These are phyloP conservation scores for Sebastes oblongus DNA, from an alignment of 2,797 vertebrate genomes.

Conservation along the genomic window DNA sequence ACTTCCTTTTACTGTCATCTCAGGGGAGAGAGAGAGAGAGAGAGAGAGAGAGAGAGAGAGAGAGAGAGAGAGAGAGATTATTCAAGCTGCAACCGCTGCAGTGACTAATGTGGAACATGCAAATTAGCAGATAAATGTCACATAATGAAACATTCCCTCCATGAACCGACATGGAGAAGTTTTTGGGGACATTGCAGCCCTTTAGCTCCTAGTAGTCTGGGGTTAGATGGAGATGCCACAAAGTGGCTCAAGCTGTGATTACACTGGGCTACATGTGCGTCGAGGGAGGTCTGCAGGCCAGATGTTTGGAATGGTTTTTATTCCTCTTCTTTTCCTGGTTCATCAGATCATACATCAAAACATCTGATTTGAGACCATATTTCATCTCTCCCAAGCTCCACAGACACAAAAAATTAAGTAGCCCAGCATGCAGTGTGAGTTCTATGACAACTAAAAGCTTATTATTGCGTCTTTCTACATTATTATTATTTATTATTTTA, in stretches of 20 bases:
- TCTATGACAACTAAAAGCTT: conserved; percentile 36
- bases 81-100: conserved; percentile 41
- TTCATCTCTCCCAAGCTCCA: conserved; percentile 46
- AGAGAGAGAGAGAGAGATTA: conserved; percentile 44
- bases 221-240: conserved; percentile 75
- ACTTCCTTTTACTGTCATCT: conserved; percentile 84
- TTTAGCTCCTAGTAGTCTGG: conserved; percentile 52
- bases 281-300: conserved; percentile 84
- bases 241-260: conserved; percentile 80
- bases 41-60: not conserved
- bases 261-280: conserved; percentile 74
- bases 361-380: conserved; percentile 68
- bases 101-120: conserved; percentile 64
- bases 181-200: conserved; percentile 58
- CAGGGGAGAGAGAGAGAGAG: not conserved
- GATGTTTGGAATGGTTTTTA: conserved; percentile 81
- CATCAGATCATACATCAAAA: conserved; percentile 74
- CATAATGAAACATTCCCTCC: conserved; percentile 50
- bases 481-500: too few species aligned
- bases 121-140: conserved; percentile 74
- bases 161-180: conserved; percentile 43
- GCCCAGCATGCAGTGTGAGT: conserved; percentile 44
- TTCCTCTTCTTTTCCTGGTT: conserved; percentile 68
- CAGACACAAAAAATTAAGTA: conserved; percentile 18
- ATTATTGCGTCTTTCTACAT: conserved; percentile 10